Conservation (phyloP, 1,140 invertebrate species). For the Papilio glaucus region DNA sequence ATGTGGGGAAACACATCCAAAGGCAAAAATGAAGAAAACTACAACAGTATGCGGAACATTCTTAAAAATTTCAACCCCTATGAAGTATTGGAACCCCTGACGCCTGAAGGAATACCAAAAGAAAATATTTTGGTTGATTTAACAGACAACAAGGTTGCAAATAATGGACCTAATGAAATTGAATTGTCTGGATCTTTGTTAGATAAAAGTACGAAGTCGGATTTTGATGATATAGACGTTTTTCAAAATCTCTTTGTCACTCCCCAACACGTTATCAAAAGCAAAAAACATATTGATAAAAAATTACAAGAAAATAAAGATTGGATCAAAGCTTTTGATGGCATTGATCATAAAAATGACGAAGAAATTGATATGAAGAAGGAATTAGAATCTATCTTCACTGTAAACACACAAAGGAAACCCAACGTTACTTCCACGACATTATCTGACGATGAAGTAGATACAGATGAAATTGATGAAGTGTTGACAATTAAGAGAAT, state of each 20-base stretch:
- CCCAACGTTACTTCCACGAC: background rate
- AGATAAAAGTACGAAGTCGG: constrained; percentile 41
- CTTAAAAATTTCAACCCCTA: constrained; percentile 40
- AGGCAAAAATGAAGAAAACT: background rate
- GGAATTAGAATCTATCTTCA: constrained; percentile 9
- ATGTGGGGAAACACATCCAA: background rate
- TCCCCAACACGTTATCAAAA: constrained; percentile 43
- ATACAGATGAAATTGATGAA: background rate
- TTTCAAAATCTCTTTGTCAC: constrained; percentile 52
- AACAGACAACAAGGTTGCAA: background rate
- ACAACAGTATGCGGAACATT: constrained; percentile 16
- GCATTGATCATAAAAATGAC: constrained; percentile 18
- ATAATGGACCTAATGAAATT: constrained; percentile 28
- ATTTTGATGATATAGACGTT: constrained; percentile 48
- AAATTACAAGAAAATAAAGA: constrained; percentile 11
- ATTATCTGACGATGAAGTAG: constrained; percentile 8
- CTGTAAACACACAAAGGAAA: background rate
- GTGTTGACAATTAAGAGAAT: background rate
- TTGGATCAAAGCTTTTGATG: constrained; percentile 31
- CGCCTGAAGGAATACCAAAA: constrained; percentile 33
- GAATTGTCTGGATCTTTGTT: constrained; percentile 42
- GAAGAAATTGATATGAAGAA: constrained; percentile 15
- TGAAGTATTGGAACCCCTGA: constrained; percentile 48
- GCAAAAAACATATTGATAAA: background rate
- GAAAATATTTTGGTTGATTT: constrained; percentile 42